A percentile compares a stretch with the other conserved stretches of the same genome.
Conservation (phyloP, 37 sponge, comb jelly and placozoan genomes). For the Agelas oroides region DNA sequence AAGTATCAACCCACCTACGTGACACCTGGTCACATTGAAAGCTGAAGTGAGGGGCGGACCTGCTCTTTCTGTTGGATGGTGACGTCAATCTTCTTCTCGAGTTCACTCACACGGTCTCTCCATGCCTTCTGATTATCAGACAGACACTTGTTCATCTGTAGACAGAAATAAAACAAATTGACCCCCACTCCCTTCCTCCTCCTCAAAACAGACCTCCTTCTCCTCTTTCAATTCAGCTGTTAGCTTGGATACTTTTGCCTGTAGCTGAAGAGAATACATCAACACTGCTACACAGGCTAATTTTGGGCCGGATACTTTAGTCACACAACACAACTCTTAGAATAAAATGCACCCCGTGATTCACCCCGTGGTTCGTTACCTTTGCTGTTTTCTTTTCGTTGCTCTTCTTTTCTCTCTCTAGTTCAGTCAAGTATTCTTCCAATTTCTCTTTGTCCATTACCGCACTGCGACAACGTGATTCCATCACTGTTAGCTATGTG, state of each 20-base stretch:
- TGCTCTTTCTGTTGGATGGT: conserved; percentile 55
- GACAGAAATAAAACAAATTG: neutral
- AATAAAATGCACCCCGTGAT: no score
- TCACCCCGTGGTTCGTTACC: conserved; percentile 15
- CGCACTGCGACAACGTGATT: conserved; percentile 59
- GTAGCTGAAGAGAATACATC: conserved; percentile 29
- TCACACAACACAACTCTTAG: no score
- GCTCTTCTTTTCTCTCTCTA: conserved; percentile 73
- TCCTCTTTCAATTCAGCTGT: conserved; percentile 77
- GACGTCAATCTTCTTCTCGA: conserved; percentile 75
- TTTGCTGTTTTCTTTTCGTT: conserved; percentile 68
- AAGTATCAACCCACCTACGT: no score
- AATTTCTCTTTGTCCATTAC: conserved; percentile 53
- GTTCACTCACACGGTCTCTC: conserved; percentile 49
- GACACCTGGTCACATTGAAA: no score
- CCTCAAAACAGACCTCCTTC: conserved; percentile 65
- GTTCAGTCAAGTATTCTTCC: conserved; percentile 35
- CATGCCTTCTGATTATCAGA: conserved; percentile 77
- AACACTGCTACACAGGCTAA: no score
- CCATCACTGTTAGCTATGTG: conserved; percentile 39
- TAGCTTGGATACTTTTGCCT: conserved; percentile 51
- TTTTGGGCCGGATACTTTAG: no score
- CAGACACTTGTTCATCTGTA: conserved; percentile 88
- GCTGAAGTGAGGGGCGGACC: conserved; percentile 13
- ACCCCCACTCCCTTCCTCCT: neutral